Conservation (phyloP, 2,113 vertebrate species). For the Perognathus longimembris region DNA sequence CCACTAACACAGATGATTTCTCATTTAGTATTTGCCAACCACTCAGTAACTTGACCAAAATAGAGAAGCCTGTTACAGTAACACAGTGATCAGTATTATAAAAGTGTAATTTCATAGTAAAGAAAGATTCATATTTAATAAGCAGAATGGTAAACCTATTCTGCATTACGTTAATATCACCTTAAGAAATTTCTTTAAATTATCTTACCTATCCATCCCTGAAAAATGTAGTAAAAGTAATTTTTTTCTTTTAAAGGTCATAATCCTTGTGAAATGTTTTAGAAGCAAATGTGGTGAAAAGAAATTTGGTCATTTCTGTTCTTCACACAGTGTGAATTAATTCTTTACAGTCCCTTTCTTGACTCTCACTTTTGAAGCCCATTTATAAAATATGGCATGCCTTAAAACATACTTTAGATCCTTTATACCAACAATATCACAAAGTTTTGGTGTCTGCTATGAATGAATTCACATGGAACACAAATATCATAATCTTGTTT, state of each 20-base stretch:
- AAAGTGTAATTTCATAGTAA: slow-evolving; percentile 2
- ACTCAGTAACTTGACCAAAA: background rate
- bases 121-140: background rate
- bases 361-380: background rate
- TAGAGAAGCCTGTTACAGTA: background rate
- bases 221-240: background rate
- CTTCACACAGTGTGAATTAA: background rate
- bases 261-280: background rate
- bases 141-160: background rate
- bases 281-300: background rate
- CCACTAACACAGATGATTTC: background rate
- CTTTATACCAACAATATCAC: background rate
- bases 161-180: background rate
- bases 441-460: background rate
- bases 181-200: slow-evolving; percentile 42
- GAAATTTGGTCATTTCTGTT: slow-evolving; percentile 28
- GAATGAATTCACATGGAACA: background rate
- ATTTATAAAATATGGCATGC: background rate
- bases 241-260: slow-evolving; percentile 22
- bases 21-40: background rate
- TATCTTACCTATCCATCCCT: background rate
- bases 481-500: background rate
- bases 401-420: background rate
- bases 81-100: slow-evolving; percentile 22
- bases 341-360: background rate